A percentile compares a stretch with the other conserved stretches of the same genome.
Conservation (phyloP, 2,888 invertebrate genomes). For the Melinopterus prodromus region DNA sequence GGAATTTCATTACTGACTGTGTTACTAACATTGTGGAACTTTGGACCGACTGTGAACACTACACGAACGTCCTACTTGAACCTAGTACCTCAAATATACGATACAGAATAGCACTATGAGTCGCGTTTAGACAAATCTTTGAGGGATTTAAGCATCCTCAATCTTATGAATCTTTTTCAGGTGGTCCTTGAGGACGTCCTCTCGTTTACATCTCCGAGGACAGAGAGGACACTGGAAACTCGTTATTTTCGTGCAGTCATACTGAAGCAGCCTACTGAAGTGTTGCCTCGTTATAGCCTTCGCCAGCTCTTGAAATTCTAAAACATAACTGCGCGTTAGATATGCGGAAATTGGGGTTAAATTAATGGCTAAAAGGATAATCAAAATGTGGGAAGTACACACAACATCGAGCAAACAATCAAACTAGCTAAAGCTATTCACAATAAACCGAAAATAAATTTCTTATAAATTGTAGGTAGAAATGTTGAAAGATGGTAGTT, state of each 20-base stretch:
- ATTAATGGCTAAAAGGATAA: background rate
- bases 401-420: conserved; percentile 14
- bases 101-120: background rate
- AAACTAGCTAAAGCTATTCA: conserved; percentile 6
- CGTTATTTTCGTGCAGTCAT: conserved; percentile 50
- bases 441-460: background rate
- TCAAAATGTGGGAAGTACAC: conserved; percentile 11
- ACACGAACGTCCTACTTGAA: too few relatives aligned
- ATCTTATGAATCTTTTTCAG: conserved; percentile 45
- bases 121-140: background rate
- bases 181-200: conserved; percentile 50
- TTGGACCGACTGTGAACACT: too few relatives aligned
- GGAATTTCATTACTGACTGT: too few relatives aligned
- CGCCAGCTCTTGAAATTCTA: conserved; percentile 35
- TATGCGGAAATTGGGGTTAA: background rate
- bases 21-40: too few relatives aligned
- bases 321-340: conserved; percentile 21
- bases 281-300: conserved; percentile 38
- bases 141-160: conserved; percentile 26
- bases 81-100: too few relatives aligned
- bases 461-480: background rate
- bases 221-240: conserved; percentile 46
- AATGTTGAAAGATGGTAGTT: background rate
- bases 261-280: conserved; percentile 48
- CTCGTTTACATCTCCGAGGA: conserved; percentile 42